Conservation (phyloP, 2,888 invertebrate species). For the Yponomeuta plumbellus region DNA sequence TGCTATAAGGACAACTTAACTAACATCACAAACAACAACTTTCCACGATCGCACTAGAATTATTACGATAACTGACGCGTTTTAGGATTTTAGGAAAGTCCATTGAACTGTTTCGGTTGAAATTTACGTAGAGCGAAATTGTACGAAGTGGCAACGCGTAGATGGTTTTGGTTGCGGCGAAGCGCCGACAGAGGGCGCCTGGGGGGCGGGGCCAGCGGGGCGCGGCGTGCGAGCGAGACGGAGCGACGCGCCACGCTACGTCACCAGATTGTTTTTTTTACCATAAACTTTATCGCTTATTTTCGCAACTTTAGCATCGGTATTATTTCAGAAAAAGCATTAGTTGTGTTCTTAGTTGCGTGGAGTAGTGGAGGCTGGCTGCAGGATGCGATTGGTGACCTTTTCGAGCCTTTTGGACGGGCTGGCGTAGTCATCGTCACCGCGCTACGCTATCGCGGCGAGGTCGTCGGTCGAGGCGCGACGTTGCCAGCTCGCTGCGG, state of each 20-base stretch:
- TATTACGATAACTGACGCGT: constrained; percentile 61
- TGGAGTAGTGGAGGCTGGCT: constrained; percentile 31
- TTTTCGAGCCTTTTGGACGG: constrained; percentile 64
- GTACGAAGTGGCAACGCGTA: constrained; percentile 76
- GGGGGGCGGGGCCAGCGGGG: constrained; percentile 65
- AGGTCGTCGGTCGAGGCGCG: constrained; percentile 70
- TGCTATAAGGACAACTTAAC: constrained; percentile 49
- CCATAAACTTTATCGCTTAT: constrained; percentile 16
- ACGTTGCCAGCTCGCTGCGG: constrained; percentile 64
- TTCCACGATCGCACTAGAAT: constrained; percentile 54
- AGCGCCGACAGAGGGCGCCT: constrained; percentile 65
- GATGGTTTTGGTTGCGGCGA: constrained; percentile 57
- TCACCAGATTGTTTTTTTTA: constrained; percentile 45
- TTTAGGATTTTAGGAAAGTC: constrained; percentile 70
- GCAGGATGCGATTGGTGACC: constrained; percentile 55
- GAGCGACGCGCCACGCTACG: constrained; percentile 32
- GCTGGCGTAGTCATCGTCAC: constrained; percentile 46
- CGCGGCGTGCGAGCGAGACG: constrained; percentile 33
- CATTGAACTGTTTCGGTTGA: constrained; percentile 76
- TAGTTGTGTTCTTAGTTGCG: constrained; percentile 41
- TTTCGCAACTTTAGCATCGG: background rate
- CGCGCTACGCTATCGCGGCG: constrained; percentile 68
- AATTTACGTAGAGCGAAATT: constrained; percentile 77
- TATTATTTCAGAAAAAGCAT: constrained; percentile 27
- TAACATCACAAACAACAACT: constrained; percentile 59